Percentiles rank a stretch among this genome's conserved stretches.
These are phyloP conservation scores for Branchipolynoe longqiensis DNA, from an alignment of 2,888 invertebrate genomes.

Conservation along the genomic window DNA sequence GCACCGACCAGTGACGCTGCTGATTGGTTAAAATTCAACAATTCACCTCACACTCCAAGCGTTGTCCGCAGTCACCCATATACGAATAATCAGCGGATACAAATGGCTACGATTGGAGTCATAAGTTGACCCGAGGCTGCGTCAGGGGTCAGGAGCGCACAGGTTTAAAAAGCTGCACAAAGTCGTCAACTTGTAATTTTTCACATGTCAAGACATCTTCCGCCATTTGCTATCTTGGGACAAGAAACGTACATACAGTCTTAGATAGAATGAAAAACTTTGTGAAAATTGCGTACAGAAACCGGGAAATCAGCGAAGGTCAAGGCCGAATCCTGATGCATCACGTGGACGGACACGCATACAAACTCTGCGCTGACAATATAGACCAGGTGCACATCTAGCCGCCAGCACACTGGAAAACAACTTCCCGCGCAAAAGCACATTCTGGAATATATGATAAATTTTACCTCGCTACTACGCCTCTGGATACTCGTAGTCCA, in stretches of 20 bases:
- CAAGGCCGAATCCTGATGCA: conserved; percentile 25
- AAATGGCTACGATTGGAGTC: not conserved
- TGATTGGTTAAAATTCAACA: not conserved
- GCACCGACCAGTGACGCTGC: not conserved
- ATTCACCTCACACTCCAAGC: not conserved
- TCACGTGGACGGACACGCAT: no score
- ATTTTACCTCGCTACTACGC: no score
- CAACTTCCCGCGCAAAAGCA: no score
- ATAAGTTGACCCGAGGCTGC: conserved; percentile 1
- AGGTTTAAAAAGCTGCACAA: not conserved
- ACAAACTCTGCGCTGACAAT: no score
- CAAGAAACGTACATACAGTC: not conserved
- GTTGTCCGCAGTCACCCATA: no score
- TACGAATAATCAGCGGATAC: not conserved
- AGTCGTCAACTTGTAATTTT: not conserved
- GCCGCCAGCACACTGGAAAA: no score
- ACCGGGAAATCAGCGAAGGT: not conserved
- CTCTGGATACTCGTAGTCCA: no score
- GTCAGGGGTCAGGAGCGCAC: conserved; percentile 8
- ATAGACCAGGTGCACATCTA: no score
- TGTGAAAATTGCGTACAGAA: not conserved
- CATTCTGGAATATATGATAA: no score
- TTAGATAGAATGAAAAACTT: not conserved
- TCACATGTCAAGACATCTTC: not conserved
- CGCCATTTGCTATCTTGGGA: not conserved